Evolutionary conservation across 1,140 invertebrate genomes (phyloP), one percentile per base, ranked within the genome.

Genomic region (Diorhabda elongata): DNA sequence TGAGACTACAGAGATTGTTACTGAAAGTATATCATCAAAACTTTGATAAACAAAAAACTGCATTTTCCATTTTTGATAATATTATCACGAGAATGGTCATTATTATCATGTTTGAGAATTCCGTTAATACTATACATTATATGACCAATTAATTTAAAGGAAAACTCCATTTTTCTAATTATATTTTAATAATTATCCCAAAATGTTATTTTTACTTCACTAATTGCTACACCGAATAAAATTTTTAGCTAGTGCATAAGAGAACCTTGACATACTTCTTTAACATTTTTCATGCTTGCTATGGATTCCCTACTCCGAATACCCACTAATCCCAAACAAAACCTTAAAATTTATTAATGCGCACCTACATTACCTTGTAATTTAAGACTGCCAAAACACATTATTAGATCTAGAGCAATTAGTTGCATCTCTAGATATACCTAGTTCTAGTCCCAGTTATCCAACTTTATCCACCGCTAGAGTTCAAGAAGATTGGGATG

Each of bases 391-490:
- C 58, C 73, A 73, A 67, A 71, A 73, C 11, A 76, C 75, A 69
- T 69, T 80, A 67, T 69, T 79, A 73, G 79, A 80, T 72, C 67
- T 80, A 73, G 76, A 80, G 69, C 79, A 80, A 67, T 71, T 80
- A 67, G 73, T 75, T 72, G 72, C 77, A 9, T 76, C 78, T 66
- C 69, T 79, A 71, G 77, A 79, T 64, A 73, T 77, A 62, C 71
- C 74, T 59, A 74, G 42, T 60, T 63, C 67, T 58, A 71, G 70
- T 61, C 65, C 62, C 57, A 65, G 63, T 62, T 64, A 68, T 11
- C 42, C 61, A n/a, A 60, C 71, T 41, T 26, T 60, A 9, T 69
- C 70, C 57, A 64, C 72, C 11, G 58, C 59, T 44, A 71, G 72
- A 45, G 74, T 75, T n/a, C 69, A 72, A 42, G 76, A 78, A 47